These are phyloP conservation scores for Achroia grisella DNA, from an alignment of 1,140 invertebrate species.

Conservation along the genomic window DNA sequence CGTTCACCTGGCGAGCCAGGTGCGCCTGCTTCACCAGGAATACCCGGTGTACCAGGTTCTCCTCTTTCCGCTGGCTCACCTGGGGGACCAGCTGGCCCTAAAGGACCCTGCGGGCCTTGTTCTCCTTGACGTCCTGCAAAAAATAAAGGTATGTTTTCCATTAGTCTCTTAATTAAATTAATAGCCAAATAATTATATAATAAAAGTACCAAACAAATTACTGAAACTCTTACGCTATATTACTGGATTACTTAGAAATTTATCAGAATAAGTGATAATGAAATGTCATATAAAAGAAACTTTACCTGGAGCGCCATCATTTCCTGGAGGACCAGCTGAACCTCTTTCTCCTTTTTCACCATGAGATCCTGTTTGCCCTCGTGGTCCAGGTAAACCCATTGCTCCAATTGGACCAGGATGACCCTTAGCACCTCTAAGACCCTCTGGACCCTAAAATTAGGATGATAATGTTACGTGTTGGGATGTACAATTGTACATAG, in stretches of 20 bases:
- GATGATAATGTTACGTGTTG: no score
- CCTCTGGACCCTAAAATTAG: conserved; percentile 76
- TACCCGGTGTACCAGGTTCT: conserved; percentile 82
- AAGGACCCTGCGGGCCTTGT: conserved; percentile 79
- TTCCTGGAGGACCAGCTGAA: conserved; percentile 74
- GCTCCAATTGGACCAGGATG: conserved; percentile 82
- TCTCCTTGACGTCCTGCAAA: conserved; percentile 77
- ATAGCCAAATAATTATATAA: not conserved
- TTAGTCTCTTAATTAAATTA: not conserved
- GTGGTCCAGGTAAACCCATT: conserved; percentile 81
- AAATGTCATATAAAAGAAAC: not conserved
- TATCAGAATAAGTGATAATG: no score
- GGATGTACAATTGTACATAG: no score
- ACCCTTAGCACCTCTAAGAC: conserved; percentile 82
- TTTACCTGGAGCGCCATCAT: conserved; percentile 78
- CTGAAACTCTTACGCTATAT: no score
- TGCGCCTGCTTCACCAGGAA: conserved; percentile 82
- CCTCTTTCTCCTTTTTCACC: conserved; percentile 86
- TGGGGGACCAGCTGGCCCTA: conserved; percentile 81
- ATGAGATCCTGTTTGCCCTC: conserved; percentile 77
- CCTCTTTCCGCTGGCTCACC: conserved; percentile 85
- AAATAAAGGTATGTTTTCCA: not conserved
- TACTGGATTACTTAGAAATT: no score
- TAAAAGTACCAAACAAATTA: no score
- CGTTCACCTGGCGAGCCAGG: conserved; percentile 81